Base-by-base conservation (phyloP, 2,797 vertebrate species). In the Hemitrygon akajei region DNA sequence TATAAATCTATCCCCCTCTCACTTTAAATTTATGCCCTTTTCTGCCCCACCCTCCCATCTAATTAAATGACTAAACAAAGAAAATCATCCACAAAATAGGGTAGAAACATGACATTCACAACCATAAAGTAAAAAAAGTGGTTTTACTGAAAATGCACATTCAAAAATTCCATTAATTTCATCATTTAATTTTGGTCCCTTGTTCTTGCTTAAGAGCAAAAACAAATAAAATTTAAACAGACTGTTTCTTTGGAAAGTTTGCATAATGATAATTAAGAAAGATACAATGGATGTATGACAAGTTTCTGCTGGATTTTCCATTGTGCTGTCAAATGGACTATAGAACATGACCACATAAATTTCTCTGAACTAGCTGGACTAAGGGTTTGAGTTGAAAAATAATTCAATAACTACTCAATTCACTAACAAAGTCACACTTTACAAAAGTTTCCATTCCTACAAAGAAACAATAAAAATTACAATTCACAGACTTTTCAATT, bases 401-500 rank as follows among this genome's bases (percentile, higher is more conserved):
- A 20, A 18, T 2, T 30, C n/a, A 87, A 30, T 16, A 6, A n/a
- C 27, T 63, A 63, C 27, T 58, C 30, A 87, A 14, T 30, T 14
- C 58, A 87, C 58, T 18, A 16, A 63, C 30, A n/a, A 87, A 87
- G 27, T 60, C 30, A 14, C 30, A 16, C 58, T n/a, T 14, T 63
- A 47, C 58, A 87, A 30, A 66, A 20, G 14, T 9, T 1, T 87
- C 16, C 30, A 87, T 63, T 87, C 84, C 6, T 63, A 34, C 25
- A 56, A 84, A 3, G 30, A 30, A 66, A 87, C 63, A 34, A n/a
- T 3, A 87, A 87, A 34, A n/a, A 63, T 87, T 34, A 2, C 60
- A 87, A n/a, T 84, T 84, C 60, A 58, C 84, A 63, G 47, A 25
- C 25, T 84, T 84, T 87, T 87, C 84, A 87, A 63, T 87, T 9